phyloP scores from a whole-genome alignment of 2,113 vertebrate genomes.

The Pseudorectes ferrugineus region DNA sequence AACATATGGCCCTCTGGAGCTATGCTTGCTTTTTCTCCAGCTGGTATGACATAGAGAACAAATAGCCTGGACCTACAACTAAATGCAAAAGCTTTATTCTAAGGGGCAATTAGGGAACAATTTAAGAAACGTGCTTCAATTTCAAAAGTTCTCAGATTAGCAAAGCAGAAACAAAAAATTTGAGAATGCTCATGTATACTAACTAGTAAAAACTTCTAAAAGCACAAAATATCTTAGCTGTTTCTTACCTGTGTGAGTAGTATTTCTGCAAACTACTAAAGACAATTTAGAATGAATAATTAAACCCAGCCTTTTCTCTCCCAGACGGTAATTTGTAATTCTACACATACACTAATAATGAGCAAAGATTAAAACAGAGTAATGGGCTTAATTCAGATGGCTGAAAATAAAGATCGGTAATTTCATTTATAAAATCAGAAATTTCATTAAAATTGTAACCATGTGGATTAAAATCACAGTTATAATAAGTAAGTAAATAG shows the following conservation, averaged over 20 bases:
- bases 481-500: neutral
- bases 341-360: neutral
- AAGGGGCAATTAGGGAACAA: neutral
- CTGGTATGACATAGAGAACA: neutral
- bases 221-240: neutral
- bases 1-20: conserved; percentile 39
- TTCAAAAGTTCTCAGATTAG: neutral
- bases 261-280: neutral
- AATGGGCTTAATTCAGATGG: neutral
- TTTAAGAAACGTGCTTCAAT: neutral
- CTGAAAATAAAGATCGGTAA: neutral
- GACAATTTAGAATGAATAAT: neutral
- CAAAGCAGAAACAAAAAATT: neutral
- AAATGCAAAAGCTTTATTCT: neutral
- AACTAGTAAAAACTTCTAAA: neutral
- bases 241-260: neutral
- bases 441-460: neutral
- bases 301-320: neutral
- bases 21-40: neutral
- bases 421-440: neutral
- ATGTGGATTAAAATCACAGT: neutral
- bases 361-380: neutral
- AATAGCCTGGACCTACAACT: neutral
- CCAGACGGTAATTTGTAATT: neutral
- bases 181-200: neutral